These are phyloP conservation scores for Colistium nudipinnis DNA, from an alignment of 2,113 vertebrate genomes.

Conservation along the genomic window DNA sequence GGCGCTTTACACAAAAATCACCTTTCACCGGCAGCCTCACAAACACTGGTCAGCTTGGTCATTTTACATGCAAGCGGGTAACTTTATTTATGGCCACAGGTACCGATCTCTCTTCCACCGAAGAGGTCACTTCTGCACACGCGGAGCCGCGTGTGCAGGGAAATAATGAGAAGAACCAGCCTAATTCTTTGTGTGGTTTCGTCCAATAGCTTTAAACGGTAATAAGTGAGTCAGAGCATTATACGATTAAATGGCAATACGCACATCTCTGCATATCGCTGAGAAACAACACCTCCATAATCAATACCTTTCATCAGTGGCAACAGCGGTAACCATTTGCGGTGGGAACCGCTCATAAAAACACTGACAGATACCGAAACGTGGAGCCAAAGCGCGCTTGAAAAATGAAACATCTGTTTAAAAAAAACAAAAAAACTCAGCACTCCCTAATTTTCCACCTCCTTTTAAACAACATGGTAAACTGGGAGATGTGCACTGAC, in stretches of 20 bases:
- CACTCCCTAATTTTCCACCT: slow-evolving; percentile 32
- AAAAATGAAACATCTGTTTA: slow-evolving; percentile 57
- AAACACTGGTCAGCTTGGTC: slow-evolving; percentile 48
- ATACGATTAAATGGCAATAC: slow-evolving; percentile 3
- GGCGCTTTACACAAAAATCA: slow-evolving; percentile 63
- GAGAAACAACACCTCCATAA: slow-evolving; percentile 13
- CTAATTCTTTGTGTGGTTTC: neutral
- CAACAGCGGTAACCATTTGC: slow-evolving; percentile 9
- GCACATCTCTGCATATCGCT: neutral
- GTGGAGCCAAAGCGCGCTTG: slow-evolving; percentile 19
- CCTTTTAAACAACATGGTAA: slow-evolving; percentile 12
- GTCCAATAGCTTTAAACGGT: neutral
- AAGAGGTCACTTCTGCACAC: too few relatives aligned
- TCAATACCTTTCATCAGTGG: slow-evolving; percentile 21
- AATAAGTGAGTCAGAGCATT: neutral
- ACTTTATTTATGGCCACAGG: slow-evolving; percentile 12
- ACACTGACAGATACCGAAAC: slow-evolving; percentile 28
- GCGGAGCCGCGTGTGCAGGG: too few relatives aligned
- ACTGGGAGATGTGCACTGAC: neutral
- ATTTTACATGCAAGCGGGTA: too few relatives aligned
- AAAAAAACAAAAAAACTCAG: slow-evolving; percentile 34
- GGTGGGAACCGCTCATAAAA: slow-evolving; percentile 26
- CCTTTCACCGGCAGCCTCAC: slow-evolving; percentile 36
- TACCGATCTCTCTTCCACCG: slow-evolving; percentile 19
- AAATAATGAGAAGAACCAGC: slow-evolving; percentile 8